phyloP scores from a whole-genome alignment of 2,113 vertebrate genomes.

The Plecturocebus donacophilus region DNA sequence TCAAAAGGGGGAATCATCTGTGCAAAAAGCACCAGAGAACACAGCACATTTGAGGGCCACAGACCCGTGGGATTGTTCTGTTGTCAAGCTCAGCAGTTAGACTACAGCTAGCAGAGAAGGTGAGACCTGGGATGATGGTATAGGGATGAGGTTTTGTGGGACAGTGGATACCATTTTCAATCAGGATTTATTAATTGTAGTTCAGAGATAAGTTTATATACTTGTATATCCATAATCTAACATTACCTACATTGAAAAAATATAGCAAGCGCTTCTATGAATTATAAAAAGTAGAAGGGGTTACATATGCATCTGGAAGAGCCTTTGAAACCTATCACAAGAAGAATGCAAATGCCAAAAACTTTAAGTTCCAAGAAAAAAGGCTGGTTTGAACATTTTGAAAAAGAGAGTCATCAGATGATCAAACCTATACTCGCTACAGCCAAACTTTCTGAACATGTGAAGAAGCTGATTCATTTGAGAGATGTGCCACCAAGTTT shows the following conservation, averaged over 20 bases:
- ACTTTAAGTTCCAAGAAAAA: background rate
- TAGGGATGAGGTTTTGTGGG: background rate
- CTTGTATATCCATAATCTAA: background rate
- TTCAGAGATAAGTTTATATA: background rate
- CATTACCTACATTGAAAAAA: background rate
- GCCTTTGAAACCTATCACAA: background rate
- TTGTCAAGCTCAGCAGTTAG: background rate
- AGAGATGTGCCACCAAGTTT: background rate
- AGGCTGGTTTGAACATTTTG: background rate
- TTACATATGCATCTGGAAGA: background rate
- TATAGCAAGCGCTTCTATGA: background rate
- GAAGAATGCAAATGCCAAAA: background rate
- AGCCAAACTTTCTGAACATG: background rate
- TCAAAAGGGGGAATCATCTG: background rate
- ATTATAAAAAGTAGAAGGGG: background rate
- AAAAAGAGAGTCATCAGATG: background rate
- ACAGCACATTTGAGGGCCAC: background rate
- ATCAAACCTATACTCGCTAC: background rate
- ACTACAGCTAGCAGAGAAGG: background rate
- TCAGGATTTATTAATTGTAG: background rate
- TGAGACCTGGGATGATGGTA: background rate
- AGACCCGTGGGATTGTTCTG: accelerated
- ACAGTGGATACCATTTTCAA: background rate
- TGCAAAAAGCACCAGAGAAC: background rate
- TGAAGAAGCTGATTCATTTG: background rate